These are phyloP conservation scores for Spodoptera litura DNA, from an alignment of 1,140 invertebrate genomes.

Conservation along the genomic window DNA sequence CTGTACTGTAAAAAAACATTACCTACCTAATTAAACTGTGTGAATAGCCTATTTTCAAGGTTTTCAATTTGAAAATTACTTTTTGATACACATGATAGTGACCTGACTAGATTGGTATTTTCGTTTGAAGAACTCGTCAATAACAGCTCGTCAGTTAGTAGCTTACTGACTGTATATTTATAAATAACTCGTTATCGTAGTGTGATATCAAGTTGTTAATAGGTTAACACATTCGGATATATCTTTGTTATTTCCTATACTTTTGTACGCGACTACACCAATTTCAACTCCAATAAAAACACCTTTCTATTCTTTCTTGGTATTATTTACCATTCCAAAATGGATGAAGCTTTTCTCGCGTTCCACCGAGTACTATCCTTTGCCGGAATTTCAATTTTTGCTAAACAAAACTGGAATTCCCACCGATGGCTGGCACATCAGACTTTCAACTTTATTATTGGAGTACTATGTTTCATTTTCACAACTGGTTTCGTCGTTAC, in stretches of 20 bases:
- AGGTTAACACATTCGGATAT: too few relatives aligned
- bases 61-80: too few relatives aligned
- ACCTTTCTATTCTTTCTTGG: constrained; percentile 51
- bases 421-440: constrained; percentile 68
- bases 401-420: constrained; percentile 67
- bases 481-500: constrained; percentile 69
- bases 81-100: too few relatives aligned
- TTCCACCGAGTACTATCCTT: constrained; percentile 71
- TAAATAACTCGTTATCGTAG: too few relatives aligned
- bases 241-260: not conserved
- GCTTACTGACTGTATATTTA: too few relatives aligned
- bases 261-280: constrained; percentile 57
- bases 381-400: constrained; percentile 72
- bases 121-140: too few relatives aligned
- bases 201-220: too few relatives aligned
- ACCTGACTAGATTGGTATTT: too few relatives aligned
- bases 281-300: constrained; percentile 52
- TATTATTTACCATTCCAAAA: constrained; percentile 61
- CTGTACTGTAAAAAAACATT: too few relatives aligned
- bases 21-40: too few relatives aligned
- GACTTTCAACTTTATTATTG: constrained; percentile 69
- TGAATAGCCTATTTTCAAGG: too few relatives aligned
- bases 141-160: too few relatives aligned
- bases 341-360: constrained; percentile 68
- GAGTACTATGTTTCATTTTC: constrained; percentile 68